Conservation (phyloP, 2,113 vertebrate species). For the Pterocles gutturalis region DNA sequence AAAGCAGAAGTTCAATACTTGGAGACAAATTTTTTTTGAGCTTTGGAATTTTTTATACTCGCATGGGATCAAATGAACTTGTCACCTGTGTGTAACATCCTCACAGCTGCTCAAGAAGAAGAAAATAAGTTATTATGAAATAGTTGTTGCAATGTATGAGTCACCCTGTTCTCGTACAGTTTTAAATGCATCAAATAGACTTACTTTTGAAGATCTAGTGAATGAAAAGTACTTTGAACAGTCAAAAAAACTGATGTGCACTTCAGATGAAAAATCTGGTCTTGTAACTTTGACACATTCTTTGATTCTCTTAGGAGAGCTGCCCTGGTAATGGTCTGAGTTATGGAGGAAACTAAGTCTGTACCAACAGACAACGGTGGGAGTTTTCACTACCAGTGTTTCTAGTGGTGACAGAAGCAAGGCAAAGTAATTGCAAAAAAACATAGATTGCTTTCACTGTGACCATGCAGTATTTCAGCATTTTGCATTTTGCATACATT, state of each 20-base stretch:
- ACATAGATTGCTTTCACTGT: background rate
- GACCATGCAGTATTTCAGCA: background rate
- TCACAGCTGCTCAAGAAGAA: conserved; percentile 15
- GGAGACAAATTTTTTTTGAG: background rate
- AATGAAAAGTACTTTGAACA: background rate
- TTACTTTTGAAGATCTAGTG: background rate
- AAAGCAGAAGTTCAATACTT: background rate
- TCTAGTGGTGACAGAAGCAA: background rate
- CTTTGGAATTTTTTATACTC: background rate
- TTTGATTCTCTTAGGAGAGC: background rate
- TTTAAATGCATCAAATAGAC: background rate
- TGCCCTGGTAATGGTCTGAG: background rate
- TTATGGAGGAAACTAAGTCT: background rate
- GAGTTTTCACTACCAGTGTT: background rate
- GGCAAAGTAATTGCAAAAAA: background rate
- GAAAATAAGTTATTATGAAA: background rate
- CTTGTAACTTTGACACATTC: conserved; percentile 8
- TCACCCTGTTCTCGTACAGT: background rate
- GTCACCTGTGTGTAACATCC: background rate
- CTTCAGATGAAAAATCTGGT: background rate
- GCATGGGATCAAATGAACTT: background rate
- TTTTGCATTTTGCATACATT: background rate
- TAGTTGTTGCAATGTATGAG: background rate
- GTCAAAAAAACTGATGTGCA: background rate
- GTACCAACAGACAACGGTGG: background rate